phyloP scores from a whole-genome alignment of 2,888 invertebrate species.

The Callosobruchus maculatus region DNA sequence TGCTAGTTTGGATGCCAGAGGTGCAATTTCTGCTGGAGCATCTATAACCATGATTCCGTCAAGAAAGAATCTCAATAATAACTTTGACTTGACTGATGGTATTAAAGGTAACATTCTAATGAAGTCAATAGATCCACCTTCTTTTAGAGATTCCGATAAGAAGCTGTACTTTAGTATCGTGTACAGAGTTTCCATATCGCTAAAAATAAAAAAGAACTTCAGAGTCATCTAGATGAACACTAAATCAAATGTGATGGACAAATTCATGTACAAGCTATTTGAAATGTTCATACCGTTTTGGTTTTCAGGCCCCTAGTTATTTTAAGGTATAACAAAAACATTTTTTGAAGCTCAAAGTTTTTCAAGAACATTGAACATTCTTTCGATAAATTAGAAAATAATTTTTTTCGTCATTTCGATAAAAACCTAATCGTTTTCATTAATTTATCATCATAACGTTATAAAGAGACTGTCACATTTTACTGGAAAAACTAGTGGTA shows the following conservation, averaged over 20 bases:
- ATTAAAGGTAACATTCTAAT: constrained; percentile 27
- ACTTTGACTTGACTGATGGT: constrained; percentile 20
- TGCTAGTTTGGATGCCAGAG: constrained; percentile 24
- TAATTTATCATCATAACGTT: no score
- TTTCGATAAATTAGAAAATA: no score
- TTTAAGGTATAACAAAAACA: no score
- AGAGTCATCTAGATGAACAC: background rate
- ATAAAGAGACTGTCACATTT: no score
- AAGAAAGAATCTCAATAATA: constrained; percentile 30
- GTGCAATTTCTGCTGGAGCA: constrained; percentile 21
- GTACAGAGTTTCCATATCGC: background rate
- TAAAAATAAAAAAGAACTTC: background rate
- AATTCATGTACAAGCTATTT: no score
- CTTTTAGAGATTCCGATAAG: background rate
- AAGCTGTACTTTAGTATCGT: background rate
- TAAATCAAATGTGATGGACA: background rate
- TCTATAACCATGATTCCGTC: constrained; percentile 23
- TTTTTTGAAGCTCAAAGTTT: no score
- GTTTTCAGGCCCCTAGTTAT: no score
- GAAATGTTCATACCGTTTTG: no score
- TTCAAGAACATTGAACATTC: no score
- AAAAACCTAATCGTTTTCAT: no score
- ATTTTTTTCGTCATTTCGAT: no score
- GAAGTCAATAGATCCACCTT: constrained; percentile 5
- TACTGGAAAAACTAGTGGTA: no score